Percentiles rank a stretch among this genome's conserved stretches.
These are phyloP conservation scores for Ochotona princeps DNA, from an alignment of 2,113 vertebrate species.

Conservation along the genomic window DNA sequence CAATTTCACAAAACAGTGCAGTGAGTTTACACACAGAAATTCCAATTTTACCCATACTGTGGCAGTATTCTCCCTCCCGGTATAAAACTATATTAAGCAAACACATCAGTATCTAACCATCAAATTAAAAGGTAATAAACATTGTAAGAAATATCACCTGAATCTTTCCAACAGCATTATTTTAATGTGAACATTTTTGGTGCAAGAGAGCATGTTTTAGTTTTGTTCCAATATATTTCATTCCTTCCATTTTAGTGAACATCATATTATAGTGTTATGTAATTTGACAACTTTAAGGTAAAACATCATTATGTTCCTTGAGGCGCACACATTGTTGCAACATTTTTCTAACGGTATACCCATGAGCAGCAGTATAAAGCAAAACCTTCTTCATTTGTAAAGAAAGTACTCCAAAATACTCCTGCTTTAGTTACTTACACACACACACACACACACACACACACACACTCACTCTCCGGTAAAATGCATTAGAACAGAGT, in stretches of 20 bases:
- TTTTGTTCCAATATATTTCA: constrained; percentile 15
- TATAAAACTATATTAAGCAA: not conserved
- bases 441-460: not conserved
- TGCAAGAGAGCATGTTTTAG: not conserved
- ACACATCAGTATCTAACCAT: not conserved
- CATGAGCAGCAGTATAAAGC: not conserved
- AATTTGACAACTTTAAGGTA: constrained; percentile 30
- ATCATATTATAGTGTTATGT: not conserved
- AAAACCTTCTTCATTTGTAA: not conserved
- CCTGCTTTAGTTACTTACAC: no score
- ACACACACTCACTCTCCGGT: not conserved
- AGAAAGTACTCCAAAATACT: not conserved
- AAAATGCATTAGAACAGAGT: constrained; percentile 1
- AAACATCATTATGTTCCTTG: constrained; percentile 12
- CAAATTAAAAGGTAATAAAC: not conserved
- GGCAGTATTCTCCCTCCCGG: not conserved
- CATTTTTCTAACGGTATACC: constrained; percentile 43
- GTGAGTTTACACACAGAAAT: no score
- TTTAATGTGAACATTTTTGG: not conserved
- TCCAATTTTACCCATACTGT: not conserved
- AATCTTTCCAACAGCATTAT: constrained; percentile 8
- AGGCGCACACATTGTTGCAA: constrained; percentile 18
- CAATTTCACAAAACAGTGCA: not conserved
- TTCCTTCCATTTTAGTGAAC: constrained; percentile 1
- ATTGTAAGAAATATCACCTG: not conserved